phyloP scores from a whole-genome alignment of 2,888 invertebrate genomes.

The Ellobium chinense region DNA sequence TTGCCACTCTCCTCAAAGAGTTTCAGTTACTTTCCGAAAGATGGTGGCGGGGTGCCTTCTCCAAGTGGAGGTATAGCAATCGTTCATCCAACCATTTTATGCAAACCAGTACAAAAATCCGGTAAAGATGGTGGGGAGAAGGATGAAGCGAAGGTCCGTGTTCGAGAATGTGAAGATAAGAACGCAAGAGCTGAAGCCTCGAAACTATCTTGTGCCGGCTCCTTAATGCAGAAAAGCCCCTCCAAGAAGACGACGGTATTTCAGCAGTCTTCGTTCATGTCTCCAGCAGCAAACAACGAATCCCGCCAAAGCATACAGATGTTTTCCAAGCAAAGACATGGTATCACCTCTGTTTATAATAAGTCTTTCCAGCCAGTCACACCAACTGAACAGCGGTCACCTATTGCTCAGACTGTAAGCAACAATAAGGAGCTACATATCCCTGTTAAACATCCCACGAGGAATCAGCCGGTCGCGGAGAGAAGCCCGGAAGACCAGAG shows the following conservation, averaged over 20 bases:
- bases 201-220: neutral
- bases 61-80: conserved; percentile 21
- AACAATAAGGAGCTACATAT: neutral
- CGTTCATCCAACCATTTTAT: conserved; percentile 17
- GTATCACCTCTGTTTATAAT: neutral
- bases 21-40: neutral
- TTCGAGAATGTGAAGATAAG: neutral
- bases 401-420: neutral
- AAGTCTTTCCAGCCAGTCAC: conserved; percentile 10
- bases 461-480: neutral
- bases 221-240: neutral
- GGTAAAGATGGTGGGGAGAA: neutral
- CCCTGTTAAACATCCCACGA: neutral
- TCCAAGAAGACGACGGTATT: neutral
- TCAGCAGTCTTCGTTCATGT: neutral
- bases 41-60: neutral
- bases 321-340: neutral
- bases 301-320: neutral
- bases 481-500: neutral
- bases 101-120: neutral
- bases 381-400: conserved; percentile 33
- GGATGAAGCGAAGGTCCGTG: neutral
- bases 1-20: neutral
- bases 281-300: neutral
- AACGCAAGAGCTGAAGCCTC: neutral